Percentiles rank a stretch among this genome's conserved stretches.
phyloP scores from a whole-genome alignment of 2,113 vertebrate genomes.

The Climacteris rufus region DNA sequence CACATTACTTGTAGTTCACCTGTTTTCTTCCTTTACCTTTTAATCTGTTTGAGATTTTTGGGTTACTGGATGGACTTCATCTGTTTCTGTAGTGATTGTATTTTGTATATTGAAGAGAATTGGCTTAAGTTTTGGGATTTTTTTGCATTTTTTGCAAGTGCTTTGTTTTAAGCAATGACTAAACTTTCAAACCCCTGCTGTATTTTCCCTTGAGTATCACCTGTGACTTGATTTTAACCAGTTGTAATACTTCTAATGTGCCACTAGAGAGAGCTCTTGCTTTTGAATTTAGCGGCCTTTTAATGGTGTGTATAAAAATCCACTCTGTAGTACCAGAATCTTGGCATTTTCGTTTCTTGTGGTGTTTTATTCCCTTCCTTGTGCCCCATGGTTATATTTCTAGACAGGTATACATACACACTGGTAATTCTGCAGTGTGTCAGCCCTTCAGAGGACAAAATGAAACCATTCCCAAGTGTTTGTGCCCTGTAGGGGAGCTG shows the following conservation, averaged over 20 bases:
- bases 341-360: background rate
- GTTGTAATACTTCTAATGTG: background rate
- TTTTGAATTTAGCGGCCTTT: background rate
- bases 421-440: background rate
- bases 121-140: background rate
- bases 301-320: background rate
- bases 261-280: conserved; percentile 40
- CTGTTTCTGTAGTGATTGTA: background rate
- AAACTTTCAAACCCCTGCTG: background rate
- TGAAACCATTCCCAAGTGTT: background rate
- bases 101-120: background rate
- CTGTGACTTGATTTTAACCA: background rate
- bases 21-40: background rate
- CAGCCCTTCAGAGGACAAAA: background rate
- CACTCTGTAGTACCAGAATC: background rate
- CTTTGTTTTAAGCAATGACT: background rate
- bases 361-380: background rate
- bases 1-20: background rate
- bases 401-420: background rate
- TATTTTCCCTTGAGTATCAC: background rate
- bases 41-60: background rate
- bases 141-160: background rate
- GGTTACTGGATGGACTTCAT: background rate
- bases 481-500: background rate
- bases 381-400: background rate